These are phyloP conservation scores for Ornithorhynchus anatinus DNA, from an alignment of 2,113 vertebrate species.

Conservation along the genomic window DNA sequence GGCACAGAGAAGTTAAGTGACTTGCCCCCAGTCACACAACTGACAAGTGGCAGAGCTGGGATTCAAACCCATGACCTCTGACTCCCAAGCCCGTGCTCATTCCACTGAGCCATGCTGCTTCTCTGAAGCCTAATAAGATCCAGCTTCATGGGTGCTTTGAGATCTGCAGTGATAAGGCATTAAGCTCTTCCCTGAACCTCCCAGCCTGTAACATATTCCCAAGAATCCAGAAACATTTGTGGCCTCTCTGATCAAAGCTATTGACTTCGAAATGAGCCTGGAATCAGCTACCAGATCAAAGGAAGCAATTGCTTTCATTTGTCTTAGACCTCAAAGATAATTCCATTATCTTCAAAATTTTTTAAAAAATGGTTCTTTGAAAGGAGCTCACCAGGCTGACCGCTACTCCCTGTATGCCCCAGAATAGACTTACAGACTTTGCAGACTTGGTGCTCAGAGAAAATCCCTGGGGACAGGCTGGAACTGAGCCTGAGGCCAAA, in stretches of 20 bases:
- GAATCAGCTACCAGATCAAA: background rate
- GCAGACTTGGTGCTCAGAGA: too few species aligned
- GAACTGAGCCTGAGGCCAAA: background rate
- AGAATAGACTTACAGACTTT: too few species aligned
- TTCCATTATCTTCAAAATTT: background rate
- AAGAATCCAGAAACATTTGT: background rate
- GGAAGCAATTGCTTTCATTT: background rate
- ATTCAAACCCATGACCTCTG: too few species aligned
- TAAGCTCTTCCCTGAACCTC: background rate
- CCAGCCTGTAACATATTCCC: background rate
- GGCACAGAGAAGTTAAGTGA: too few species aligned
- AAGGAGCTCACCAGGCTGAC: background rate
- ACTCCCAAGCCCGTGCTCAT: too few species aligned
- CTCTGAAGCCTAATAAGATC: too few species aligned
- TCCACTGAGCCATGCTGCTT: too few species aligned
- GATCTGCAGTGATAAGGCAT: constrained; percentile 4
- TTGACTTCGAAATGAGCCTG: background rate
- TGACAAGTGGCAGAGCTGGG: too few species aligned
- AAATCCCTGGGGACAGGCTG: too few species aligned
- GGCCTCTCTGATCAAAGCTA: background rate
- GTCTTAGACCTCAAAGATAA: background rate
- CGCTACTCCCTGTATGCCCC: too few species aligned
- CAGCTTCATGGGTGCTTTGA: background rate
- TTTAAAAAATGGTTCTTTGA: background rate
- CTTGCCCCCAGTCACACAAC: too few species aligned